These are phyloP conservation scores for Cephus sareptanus DNA, from an alignment of 2,888 invertebrate species.

Conservation along the genomic window DNA sequence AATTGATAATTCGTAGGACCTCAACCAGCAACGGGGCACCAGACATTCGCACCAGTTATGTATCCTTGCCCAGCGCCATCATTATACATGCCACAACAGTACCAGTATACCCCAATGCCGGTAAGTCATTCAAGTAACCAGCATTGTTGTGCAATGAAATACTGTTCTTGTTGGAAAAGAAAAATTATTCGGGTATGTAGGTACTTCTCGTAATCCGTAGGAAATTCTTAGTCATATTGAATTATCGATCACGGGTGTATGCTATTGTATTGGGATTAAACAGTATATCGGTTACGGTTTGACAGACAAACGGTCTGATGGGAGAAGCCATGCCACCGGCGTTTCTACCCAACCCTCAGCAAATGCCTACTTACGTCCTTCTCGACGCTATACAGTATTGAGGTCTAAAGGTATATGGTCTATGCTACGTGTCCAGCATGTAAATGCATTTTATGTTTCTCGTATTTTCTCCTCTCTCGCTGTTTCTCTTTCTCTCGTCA, in stretches of 20 bases:
- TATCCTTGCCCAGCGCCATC: conserved; percentile 64
- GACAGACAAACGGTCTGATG: conserved; percentile 66
- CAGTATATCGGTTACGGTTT: conserved; percentile 61
- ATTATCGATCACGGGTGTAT: not conserved
- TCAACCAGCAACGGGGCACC: conserved; percentile 61
- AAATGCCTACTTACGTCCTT: conserved; percentile 72
- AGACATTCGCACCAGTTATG: conserved; percentile 62
- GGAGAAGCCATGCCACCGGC: conserved; percentile 67
- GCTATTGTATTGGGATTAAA: conserved; percentile 6
- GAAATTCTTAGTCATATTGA: not conserved
- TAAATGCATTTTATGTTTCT: conserved; percentile 34
- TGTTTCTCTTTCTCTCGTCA: not conserved
- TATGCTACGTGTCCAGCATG: conserved; percentile 56
- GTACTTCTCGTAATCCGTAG: not conserved
- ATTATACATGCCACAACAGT: conserved; percentile 64
- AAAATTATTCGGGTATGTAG: not conserved
- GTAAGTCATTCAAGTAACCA: conserved; percentile 46
- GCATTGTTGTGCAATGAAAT: not conserved
- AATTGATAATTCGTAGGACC: conserved; percentile 43
- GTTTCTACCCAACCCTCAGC: conserved; percentile 70
- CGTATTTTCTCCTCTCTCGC: conserved; percentile 23
- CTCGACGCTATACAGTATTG: conserved; percentile 74
- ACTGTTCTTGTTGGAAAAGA: not conserved
- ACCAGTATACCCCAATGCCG: conserved; percentile 65
- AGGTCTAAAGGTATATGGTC: conserved; percentile 68